A percentile compares a stretch with the other conserved stretches of the same genome.
Evolutionary conservation across 1,140 invertebrate genomes (phyloP).

Genomic region (Nephila pilipes): DNA sequence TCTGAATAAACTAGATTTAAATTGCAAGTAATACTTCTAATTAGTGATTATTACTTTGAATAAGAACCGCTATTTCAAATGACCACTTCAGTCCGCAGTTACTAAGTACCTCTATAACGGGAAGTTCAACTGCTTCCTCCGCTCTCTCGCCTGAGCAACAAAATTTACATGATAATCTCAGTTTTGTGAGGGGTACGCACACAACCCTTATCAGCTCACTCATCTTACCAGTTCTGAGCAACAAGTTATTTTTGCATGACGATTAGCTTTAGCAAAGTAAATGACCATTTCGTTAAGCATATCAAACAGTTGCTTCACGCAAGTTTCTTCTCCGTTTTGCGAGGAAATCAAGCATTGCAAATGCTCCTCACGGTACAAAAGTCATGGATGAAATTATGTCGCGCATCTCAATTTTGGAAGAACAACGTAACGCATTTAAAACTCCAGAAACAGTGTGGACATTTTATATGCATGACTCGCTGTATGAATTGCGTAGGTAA

Average conservation of each 20-base stretch:
- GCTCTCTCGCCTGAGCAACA: not conserved
- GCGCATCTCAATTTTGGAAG: not conserved
- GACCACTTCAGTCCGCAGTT: not conserved
- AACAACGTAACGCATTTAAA: not conserved
- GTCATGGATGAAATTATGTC: not conserved
- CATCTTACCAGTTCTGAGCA: not conserved
- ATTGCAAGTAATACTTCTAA: too few relatives aligned
- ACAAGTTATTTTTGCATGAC: not conserved
- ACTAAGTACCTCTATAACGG: not conserved
- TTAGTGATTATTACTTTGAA: too few relatives aligned
- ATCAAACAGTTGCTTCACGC: not conserved
- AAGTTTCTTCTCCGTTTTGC: not conserved
- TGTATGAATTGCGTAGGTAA: not conserved
- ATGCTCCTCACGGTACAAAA: slow-evolving; percentile 14
- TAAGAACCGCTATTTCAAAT: too few relatives aligned
- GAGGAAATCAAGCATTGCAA: slow-evolving; percentile 15
- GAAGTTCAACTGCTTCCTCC: not conserved
- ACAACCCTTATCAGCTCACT: not conserved
- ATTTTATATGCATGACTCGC: not conserved
- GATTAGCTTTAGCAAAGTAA: slow-evolving; percentile 11
- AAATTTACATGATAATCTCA: not conserved
- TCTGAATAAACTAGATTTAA: too few relatives aligned
- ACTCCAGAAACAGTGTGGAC: not conserved
- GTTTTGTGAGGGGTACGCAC: not conserved
- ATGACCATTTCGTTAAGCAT: slow-evolving; percentile 3